Base-by-base conservation (phyloP, 1,140 invertebrate genomes). In the Saxidomus purpurata region DNA sequence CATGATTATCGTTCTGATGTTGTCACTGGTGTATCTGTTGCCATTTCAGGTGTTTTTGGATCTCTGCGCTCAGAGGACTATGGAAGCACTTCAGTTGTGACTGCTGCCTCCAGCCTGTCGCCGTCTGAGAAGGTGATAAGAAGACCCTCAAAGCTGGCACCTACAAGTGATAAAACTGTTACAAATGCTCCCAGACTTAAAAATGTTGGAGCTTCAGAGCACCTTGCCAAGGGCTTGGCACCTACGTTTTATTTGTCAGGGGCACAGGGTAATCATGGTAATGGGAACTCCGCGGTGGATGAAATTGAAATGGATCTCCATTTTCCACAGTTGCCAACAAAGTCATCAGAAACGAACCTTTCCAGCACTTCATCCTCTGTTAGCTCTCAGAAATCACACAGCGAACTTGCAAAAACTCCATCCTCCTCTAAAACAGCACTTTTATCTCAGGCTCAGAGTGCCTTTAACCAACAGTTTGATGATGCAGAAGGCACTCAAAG, bases 381-480 rank as follows among this genome's bases (percentile, higher is more conserved):
- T 22, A 36, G 28, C 13, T 52, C 36, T 34, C 59, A 84, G 31
- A 49, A 22, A 49, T 67, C 43, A 28, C 40, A 49, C 17, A 49
- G 15, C 13, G 63, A 76, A 11, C 13, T 43, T 31, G 36, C 40
- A 22, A 67, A 85, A 40, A 22, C 36, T 15, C 28, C 83, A 36
- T 19, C 22, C 6, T 69, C 81, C 28, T 69, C 63, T 13, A 85
- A 85, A 85, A 71, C 36, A n/a, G 63, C 49, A 13, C 67, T 85
- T 31, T 40, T 85, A 31, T 85, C 83, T 19, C 63, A 74, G n/a
- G 83, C 83, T 15, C 83, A 85, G 28, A 85, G 49, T 76, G 83
- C 83, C 6, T 85, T 74, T 55, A 67, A 85, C 19, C 83, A 85
- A 43, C 83, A 85, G 25, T 85, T 49, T 85, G 83, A 85, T 76